Conservation (phyloP, 2,888 invertebrate species). For the Phlogophora meticulosa region DNA sequence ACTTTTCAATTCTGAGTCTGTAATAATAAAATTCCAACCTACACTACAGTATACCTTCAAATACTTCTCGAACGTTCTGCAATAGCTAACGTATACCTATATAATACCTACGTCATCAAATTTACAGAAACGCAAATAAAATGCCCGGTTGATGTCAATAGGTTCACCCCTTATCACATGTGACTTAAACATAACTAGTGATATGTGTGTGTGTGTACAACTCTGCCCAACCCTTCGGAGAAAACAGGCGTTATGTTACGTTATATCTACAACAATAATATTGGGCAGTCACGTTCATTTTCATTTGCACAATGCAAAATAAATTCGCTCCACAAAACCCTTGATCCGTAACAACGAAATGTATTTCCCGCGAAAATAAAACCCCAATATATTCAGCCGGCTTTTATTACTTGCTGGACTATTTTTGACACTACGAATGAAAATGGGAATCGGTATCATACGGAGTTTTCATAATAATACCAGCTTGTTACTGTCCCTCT, state of each 20-base stretch:
- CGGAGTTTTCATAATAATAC: neutral
- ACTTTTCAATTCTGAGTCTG: too few relatives aligned
- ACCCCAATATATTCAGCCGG: constrained; percentile 41
- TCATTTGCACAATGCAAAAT: constrained; percentile 52
- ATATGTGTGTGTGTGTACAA: too few relatives aligned
- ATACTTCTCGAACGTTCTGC: constrained; percentile 2
- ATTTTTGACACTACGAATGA: neutral
- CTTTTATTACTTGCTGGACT: neutral
- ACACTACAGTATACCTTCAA: neutral
- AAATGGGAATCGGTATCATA: neutral
- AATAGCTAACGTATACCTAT: neutral
- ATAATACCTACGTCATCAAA: constrained; percentile 7
- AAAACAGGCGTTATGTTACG: too few relatives aligned
- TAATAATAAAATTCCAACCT: too few relatives aligned
- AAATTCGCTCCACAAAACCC: constrained; percentile 41
- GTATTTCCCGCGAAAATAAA: constrained; percentile 34
- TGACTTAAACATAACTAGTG: too few relatives aligned
- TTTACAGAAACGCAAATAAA: constrained; percentile 4
- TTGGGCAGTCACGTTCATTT: constrained; percentile 54
- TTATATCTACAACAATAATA: constrained; percentile 48
- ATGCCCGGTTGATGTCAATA: too few relatives aligned
- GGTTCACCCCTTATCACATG: too few relatives aligned
- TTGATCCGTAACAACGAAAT: constrained; percentile 38
- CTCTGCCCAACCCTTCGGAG: too few relatives aligned
- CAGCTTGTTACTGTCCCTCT: too few relatives aligned